Evolutionary conservation across 1,140 invertebrate species (phyloP).

Genomic region (Chlorops oryzae): DNA sequence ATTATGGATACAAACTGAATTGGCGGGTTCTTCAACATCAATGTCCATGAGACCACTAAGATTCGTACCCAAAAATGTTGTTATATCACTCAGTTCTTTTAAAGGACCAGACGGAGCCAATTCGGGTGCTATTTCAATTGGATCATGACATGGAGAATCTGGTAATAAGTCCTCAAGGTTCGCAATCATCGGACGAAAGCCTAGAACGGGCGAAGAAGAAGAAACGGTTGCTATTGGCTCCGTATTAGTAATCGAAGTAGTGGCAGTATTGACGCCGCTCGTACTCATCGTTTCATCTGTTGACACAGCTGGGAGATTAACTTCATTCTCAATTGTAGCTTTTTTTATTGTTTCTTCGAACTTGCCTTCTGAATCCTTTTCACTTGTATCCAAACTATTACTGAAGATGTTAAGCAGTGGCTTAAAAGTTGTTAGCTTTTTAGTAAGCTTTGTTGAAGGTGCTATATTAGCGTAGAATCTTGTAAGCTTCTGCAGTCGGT

Average conservation of each 20-base stretch:
- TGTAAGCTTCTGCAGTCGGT: constrained; percentile 11
- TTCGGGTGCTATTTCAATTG: constrained; percentile 11
- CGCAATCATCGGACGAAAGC: constrained; percentile 11
- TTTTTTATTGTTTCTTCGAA: constrained; percentile 9
- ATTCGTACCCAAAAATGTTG: constrained; percentile 11
- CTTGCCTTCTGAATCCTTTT: no score
- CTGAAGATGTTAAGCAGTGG: no score
- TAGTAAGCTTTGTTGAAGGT: no score
- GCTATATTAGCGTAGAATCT: constrained; percentile 4
- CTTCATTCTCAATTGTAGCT: constrained; percentile 8
- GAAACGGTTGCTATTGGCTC: not conserved
- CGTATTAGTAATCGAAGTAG: not conserved
- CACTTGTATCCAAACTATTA: no score
- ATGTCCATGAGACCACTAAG: not conserved
- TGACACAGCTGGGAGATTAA: not conserved
- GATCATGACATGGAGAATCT: constrained; percentile 15
- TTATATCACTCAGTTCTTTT: constrained; percentile 12
- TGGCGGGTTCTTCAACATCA: not conserved
- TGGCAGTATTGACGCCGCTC: not conserved
- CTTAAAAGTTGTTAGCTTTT: no score
- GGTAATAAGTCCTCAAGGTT: constrained; percentile 13
- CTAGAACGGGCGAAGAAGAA: not conserved
- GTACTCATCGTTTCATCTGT: no score
- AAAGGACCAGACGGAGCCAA: constrained; percentile 11
- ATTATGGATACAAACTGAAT: constrained; percentile 6